Evolutionary conservation across 2,888 invertebrate genomes (phyloP).

Genomic region (Incurvaria masculella): DNA sequence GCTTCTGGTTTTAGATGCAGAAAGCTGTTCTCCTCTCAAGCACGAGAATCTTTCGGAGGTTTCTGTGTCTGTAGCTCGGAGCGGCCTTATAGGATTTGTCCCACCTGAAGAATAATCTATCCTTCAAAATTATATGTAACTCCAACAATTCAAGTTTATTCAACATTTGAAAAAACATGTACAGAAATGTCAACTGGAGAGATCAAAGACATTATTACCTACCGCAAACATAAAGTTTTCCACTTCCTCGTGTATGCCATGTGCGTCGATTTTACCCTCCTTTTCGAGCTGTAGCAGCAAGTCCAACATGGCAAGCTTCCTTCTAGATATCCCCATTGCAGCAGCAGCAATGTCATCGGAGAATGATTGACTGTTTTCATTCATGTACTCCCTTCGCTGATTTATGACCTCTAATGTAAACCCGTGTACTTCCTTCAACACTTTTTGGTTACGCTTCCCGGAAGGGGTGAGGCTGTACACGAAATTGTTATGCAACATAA

Average conservation of each 20-base stretch:
- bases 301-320: constrained; percentile 61
- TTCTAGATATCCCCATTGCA: constrained; percentile 35
- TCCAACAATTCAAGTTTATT: no score
- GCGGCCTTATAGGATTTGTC: no score
- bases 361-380: constrained; percentile 1
- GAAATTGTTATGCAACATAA: constrained; percentile 48
- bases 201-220: no score
- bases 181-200: no score
- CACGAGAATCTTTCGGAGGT: no score
- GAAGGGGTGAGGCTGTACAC: constrained; percentile 34
- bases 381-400: constrained; percentile 22
- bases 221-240: constrained; percentile 72
- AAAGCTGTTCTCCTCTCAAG: no score
- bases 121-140: no score
- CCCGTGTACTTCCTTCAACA: constrained; percentile 41
- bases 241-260: constrained; percentile 64
- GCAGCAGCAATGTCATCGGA: constrained; percentile 16
- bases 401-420: constrained; percentile 51
- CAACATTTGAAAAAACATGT: no score
- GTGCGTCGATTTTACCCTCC: constrained; percentile 51
- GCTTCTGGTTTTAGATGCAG: no score
- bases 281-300: constrained; percentile 56
- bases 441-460: constrained; percentile 36
- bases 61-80: no score
- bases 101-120: no score